Conservation (phyloP, 2,888 invertebrate species). For the Petrophora chlorosata region DNA sequence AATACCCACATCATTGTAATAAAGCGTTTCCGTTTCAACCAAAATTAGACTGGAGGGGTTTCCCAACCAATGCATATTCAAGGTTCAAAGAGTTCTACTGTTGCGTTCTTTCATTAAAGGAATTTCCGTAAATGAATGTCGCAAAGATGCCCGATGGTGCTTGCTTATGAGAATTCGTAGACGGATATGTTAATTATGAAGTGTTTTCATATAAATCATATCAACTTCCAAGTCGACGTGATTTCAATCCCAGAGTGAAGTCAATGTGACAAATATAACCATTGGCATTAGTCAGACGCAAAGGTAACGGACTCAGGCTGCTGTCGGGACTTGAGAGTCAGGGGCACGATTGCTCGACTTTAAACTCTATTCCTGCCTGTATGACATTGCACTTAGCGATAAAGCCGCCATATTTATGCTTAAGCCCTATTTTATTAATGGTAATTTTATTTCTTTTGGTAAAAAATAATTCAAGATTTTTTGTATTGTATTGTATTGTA, state of each 20-base stretch:
- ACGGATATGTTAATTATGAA: constrained; percentile 18
- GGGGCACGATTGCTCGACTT: background rate
- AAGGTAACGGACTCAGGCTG: constrained; percentile 33
- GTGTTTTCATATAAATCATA: constrained; percentile 20
- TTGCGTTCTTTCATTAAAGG: background rate
- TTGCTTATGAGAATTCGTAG: too few species aligned
- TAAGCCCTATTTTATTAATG: too few species aligned
- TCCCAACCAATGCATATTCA: background rate
- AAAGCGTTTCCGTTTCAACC: background rate
- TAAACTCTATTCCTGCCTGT: too few species aligned
- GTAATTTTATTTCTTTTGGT: too few species aligned
- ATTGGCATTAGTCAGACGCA: constrained; percentile 52
- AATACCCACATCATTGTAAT: background rate
- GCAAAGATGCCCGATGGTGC: background rate
- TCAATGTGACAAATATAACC: constrained; percentile 55
- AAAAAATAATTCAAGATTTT: too few species aligned
- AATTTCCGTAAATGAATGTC: background rate
- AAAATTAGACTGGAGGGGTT: background rate
- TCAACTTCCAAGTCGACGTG: constrained; percentile 6
- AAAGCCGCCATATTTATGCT: too few species aligned
- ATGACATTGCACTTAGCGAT: too few species aligned
- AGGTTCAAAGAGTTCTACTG: background rate
- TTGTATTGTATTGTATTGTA: too few species aligned
- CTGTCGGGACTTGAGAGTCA: background rate
- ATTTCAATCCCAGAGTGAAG: constrained; percentile 36